A percentile compares a stretch with the other conserved stretches of the same genome.
Conservation (phyloP, 2,888 invertebrate species). For the Orthosia incerta region DNA sequence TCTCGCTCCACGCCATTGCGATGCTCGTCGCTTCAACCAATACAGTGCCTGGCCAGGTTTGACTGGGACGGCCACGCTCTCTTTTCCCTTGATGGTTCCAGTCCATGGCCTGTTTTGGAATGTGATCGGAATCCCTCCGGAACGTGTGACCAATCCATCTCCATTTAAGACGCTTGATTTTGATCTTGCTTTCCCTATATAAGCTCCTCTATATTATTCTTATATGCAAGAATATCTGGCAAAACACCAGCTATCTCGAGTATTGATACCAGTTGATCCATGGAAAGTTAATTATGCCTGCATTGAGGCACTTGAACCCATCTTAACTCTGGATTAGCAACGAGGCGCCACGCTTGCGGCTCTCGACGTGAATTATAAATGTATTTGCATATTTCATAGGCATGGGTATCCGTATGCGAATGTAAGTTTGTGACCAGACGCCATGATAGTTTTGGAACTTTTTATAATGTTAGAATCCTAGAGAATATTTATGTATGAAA, state of each 20-base stretch:
- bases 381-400: constrained; percentile 75
- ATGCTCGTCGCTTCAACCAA: no score
- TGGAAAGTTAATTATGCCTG: constrained; percentile 68
- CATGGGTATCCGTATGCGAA: constrained; percentile 56
- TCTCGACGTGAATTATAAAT: constrained; percentile 75
- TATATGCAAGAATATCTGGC: neutral
- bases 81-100: no score
- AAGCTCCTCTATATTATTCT: no score
- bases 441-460: neutral
- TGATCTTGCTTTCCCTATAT: no score
- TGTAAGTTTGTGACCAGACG: constrained; percentile 17
- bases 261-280: constrained; percentile 48
- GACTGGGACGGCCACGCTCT: no score
- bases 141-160: no score
- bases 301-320: constrained; percentile 64
- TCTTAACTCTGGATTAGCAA: constrained; percentile 61
- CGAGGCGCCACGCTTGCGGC: constrained; percentile 53
- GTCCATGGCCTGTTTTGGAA: no score
- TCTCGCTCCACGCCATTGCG: no score
- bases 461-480: neutral
- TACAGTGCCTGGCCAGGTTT: no score
- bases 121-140: no score
- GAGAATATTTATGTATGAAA: no score
- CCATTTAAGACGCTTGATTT: no score
- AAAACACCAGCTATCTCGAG: constrained; percentile 6